Evolutionary conservation across 2,113 vertebrate species (phyloP).

Genomic region (Cyanoliseus patagonus): DNA sequence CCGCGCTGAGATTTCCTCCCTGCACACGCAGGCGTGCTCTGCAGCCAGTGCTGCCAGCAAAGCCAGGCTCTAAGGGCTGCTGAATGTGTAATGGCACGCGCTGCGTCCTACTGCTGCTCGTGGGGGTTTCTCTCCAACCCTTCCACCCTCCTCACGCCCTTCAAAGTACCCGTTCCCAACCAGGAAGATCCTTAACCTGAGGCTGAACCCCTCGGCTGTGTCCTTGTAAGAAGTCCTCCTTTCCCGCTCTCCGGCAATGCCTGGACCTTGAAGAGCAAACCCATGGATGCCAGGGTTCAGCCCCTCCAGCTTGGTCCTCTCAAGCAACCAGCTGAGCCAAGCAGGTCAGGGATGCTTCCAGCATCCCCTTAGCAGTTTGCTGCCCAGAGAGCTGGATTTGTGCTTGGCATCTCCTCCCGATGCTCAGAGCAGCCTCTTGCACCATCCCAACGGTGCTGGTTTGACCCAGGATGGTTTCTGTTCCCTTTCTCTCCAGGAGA

Average conservation of each 20-base stretch:
- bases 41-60: not conserved
- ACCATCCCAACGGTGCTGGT: accelerated
- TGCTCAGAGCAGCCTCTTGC: not conserved
- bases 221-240: not conserved
- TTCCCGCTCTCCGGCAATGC: not conserved
- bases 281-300: not conserved
- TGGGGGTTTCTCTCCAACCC: not conserved
- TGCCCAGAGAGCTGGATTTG: not conserved
- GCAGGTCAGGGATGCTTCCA: not conserved
- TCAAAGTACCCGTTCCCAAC: not conserved
- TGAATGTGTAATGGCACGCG: not conserved
- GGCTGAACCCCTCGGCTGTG: not conserved
- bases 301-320: not conserved
- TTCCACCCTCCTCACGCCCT: not conserved
- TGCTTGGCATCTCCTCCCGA: accelerated
- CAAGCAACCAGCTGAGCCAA: not conserved
- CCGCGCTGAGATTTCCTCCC: not conserved
- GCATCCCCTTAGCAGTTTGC: no score
- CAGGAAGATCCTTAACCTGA: not conserved
- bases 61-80: not conserved
- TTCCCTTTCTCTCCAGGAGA: constrained; percentile 72
- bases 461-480: not conserved
- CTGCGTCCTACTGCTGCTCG: not conserved
- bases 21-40: not conserved
- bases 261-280: not conserved